These are phyloP conservation scores for Sternotherus odoratus DNA, from an alignment of 2,797 vertebrate genomes.

Conservation along the genomic window DNA sequence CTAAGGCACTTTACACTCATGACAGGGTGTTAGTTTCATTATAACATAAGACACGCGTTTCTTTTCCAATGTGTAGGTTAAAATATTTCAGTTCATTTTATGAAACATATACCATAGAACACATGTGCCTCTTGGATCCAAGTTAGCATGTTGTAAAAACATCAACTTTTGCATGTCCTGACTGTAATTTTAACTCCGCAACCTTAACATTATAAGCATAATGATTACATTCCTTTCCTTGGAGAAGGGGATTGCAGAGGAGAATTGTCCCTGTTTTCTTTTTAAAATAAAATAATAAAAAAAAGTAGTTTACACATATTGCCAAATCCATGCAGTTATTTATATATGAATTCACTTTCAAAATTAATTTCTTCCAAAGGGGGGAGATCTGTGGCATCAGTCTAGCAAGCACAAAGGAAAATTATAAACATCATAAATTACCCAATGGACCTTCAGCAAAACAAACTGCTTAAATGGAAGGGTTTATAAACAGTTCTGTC, in stretches of 20 bases:
- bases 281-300: not conserved
- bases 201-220: too few relatives aligned
- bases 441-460: not conserved
- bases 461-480: not conserved
- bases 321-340: not conserved
- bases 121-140: not conserved
- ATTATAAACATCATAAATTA: not conserved
- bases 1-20: too few relatives aligned
- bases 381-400: not conserved
- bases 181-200: not conserved
- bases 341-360: not conserved
- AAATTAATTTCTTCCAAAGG: not conserved
- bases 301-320: not conserved
- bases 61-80: not conserved
- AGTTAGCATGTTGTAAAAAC: not conserved
- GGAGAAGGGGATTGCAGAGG: accelerated
- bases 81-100: not conserved
- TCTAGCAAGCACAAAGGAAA: not conserved
- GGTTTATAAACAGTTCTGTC: not conserved
- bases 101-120: not conserved
- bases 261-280: not conserved
- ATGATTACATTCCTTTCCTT: not conserved
- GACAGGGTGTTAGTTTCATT: too few relatives aligned
- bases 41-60: not conserved
- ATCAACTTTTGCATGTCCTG: not conserved